Evolutionary conservation across 2,888 invertebrate genomes (phyloP).

Genomic region (Ctenicera cuprea): DNA sequence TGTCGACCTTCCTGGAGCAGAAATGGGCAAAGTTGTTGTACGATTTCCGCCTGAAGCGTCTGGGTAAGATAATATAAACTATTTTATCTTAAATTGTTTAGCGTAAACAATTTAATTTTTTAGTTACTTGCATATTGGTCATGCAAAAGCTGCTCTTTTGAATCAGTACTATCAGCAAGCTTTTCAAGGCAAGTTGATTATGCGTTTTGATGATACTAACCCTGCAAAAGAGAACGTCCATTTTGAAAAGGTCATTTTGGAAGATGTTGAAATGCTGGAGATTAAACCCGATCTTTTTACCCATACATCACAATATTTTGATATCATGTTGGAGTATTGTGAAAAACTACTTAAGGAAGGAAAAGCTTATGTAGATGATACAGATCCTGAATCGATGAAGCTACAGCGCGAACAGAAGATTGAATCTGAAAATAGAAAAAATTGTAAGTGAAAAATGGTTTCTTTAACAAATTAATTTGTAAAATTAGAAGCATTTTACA

Average conservation of each 20-base stretch:
- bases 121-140: slow-evolving; percentile 96
- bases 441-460: slow-evolving; percentile 82
- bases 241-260: slow-evolving; percentile 97
- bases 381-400: slow-evolving; percentile 96
- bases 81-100: not conserved
- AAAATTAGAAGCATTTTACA: slow-evolving; percentile 8
- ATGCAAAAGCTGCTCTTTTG: slow-evolving; percentile 98
- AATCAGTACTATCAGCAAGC: slow-evolving; percentile 97
- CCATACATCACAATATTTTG: slow-evolving; percentile 98
- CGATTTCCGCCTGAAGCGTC: slow-evolving; percentile 99
- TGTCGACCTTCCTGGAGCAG: slow-evolving; percentile 95
- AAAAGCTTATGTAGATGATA: slow-evolving; percentile 98
- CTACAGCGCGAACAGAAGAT: slow-evolving; percentile 91
- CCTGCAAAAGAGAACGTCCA: slow-evolving; percentile 98
- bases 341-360: slow-evolving; percentile 89
- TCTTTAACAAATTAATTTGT: no score
- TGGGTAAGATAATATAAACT: slow-evolving; percentile 76
- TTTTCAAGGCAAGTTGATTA: slow-evolving; percentile 95
- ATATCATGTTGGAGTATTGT: slow-evolving; percentile 90
- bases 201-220: slow-evolving; percentile 99
- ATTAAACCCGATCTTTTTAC: slow-evolving; percentile 95
- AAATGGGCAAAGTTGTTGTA: slow-evolving; percentile 98
- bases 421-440: slow-evolving; percentile 89
- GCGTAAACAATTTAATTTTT: slow-evolving; percentile 51
- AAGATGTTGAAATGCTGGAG: slow-evolving; percentile 93